These are phyloP conservation scores for rat (Rattus norvegicus) DNA, from an alignment of 2,113 vertebrate species.

Conservation along the genomic window GRCr8 NC_086025.1:47561001-47561500, in stretches of 20 bases:
- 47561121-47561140: neutral
- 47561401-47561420: too few relatives aligned
- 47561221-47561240: neutral
- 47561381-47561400: neutral
- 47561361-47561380: neutral
- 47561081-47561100: slow-evolving; percentile 29
- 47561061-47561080: slow-evolving; percentile 19
- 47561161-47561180: neutral
- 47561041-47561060: slow-evolving; percentile 44
- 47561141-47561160: neutral
- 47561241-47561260: neutral
- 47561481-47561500: neutral
- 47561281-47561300: neutral
- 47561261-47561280: neutral
- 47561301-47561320: neutral
- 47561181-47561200: neutral
- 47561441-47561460: neutral
- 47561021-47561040: slow-evolving; percentile 28
- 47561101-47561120: neutral
- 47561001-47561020: slow-evolving; percentile 44
- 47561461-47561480: too few relatives aligned
- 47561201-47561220: neutral
- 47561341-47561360: too few relatives aligned
- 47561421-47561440: neutral
- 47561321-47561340: neutral